Conservation (phyloP, 2,888 invertebrate genomes). For the Diarsia dahlii region DNA sequence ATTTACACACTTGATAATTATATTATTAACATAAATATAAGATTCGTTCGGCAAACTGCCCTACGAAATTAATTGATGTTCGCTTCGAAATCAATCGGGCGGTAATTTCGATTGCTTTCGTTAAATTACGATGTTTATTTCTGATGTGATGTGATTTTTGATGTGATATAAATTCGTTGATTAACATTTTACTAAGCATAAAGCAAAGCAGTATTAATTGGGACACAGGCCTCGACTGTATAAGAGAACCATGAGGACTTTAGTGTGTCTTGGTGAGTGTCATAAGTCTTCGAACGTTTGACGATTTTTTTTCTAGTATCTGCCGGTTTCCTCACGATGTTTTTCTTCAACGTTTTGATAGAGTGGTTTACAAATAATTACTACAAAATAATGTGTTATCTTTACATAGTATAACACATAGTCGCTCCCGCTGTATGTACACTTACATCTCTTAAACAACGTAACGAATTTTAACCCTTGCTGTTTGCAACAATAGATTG, state of each 20-base stretch:
- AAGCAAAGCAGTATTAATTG: background rate
- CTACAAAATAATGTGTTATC: no score
- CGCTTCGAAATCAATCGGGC: constrained; percentile 54
- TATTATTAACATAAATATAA: constrained; percentile 54
- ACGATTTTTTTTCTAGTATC: no score
- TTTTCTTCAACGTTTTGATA: no score
- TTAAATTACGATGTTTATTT: constrained; percentile 40
- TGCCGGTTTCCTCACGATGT: no score
- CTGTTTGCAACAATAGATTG: no score
- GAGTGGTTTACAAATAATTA: no score
- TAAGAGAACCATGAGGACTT: background rate
- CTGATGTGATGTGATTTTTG: constrained; percentile 27
- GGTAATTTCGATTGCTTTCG: constrained; percentile 61
- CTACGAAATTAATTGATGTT: constrained; percentile 57
- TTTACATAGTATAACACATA: no score
- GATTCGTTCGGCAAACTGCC: constrained; percentile 42
- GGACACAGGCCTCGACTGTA: background rate
- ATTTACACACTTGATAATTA: constrained; percentile 46
- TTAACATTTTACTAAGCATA: background rate
- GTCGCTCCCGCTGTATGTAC: no score
- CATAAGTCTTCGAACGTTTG: no score
- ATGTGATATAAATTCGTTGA: constrained; percentile 31
- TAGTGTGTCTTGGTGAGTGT: no score
- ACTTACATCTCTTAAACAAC: no score
- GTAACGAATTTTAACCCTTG: no score